Conservation (phyloP, 2,888 invertebrate species). For the Stenodema calcarata region DNA sequence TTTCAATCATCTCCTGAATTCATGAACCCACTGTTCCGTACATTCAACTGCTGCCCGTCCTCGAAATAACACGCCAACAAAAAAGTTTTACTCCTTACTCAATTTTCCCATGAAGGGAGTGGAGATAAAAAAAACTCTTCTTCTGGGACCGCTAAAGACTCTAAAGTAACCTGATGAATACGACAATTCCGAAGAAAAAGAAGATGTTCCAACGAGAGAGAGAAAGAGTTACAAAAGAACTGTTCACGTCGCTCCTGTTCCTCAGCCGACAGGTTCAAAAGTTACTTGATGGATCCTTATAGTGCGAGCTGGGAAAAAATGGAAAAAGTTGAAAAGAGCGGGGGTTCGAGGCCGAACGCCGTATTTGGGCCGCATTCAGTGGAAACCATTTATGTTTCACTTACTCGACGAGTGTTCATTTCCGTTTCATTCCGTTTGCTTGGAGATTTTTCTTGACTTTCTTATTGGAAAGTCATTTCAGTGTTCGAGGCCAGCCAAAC, state of each 20-base stretch:
- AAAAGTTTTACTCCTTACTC: too few relatives aligned
- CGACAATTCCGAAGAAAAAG: not conserved
- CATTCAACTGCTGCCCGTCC: too few relatives aligned
- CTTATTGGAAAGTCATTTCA: too few relatives aligned
- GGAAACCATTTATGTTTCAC: not conserved
- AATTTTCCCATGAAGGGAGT: too few relatives aligned
- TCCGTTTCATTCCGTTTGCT: not conserved
- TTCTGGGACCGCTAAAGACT: too few relatives aligned
- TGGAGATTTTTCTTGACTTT: not conserved
- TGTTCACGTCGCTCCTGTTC: not conserved
- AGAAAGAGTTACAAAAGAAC: not conserved
- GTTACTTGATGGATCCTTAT: not conserved
- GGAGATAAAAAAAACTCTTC: too few relatives aligned
- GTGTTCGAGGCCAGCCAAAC: too few relatives aligned
- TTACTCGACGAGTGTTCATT: not conserved
- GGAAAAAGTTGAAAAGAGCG: not conserved
- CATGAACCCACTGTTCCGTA: too few relatives aligned
- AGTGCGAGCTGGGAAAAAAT: not conserved
- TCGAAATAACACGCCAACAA: too few relatives aligned
- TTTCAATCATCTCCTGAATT: too few relatives aligned
- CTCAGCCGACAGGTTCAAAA: not conserved
- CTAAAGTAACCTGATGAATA: not conserved
- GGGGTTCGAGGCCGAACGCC: not conserved
- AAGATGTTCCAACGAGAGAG: not conserved
- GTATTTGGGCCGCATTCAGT: not conserved